phyloP scores from a whole-genome alignment of 2,888 invertebrate genomes.

The Gastrophysa polygoni region DNA sequence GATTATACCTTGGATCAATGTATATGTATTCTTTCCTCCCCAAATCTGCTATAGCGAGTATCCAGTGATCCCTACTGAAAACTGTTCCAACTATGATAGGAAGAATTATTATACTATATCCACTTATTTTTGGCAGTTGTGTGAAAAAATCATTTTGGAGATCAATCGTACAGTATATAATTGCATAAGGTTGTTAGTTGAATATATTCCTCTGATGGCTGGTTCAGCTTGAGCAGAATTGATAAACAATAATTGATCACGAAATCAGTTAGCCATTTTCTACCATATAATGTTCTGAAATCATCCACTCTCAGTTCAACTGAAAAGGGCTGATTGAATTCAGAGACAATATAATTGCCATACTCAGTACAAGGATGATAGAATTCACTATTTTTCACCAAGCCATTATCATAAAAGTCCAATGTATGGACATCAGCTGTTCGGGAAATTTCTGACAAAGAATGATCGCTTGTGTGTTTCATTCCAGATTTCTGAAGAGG shows the following conservation, averaged over 20 bases:
- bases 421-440: neutral
- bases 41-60: neutral
- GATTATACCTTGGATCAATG: neutral
- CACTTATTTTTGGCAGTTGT: neutral
- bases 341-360: neutral
- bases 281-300: neutral
- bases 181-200: neutral
- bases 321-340: neutral
- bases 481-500: no score
- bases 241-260: neutral
- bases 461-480: no score
- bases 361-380: neutral
- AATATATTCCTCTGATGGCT: neutral
- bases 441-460: neutral
- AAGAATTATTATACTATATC: neutral
- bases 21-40: neutral
- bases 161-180: neutral
- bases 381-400: neutral
- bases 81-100: neutral
- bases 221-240: neutral
- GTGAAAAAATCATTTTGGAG: neutral
- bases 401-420: neutral
- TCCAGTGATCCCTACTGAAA: neutral
- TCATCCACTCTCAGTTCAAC: neutral
- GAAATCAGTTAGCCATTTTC: no score